A percentile compares a stretch with the other conserved stretches of the same genome.
Conservation (phyloP, 2,797 vertebrate genomes). For the Fundulus diaphanus region DNA sequence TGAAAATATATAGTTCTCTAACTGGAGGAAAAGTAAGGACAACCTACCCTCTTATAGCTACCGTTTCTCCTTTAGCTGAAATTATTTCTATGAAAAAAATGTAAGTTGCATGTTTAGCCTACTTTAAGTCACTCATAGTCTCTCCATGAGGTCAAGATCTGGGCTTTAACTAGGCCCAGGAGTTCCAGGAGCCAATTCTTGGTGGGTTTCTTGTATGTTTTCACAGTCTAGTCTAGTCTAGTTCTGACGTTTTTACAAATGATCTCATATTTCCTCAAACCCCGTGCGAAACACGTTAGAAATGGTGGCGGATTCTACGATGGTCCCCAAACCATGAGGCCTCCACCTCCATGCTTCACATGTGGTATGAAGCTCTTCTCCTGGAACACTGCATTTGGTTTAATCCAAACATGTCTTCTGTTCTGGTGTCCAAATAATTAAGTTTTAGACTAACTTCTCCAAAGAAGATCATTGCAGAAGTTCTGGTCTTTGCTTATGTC, state of each 20-base stretch:
- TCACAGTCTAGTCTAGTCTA: neutral
- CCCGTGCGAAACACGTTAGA: neutral
- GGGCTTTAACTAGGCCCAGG: constrained; percentile 7
- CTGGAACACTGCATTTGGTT: too few relatives aligned
- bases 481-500: too few relatives aligned
- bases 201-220: neutral
- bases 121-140: neutral
- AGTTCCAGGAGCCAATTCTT: neutral
- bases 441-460: too few relatives aligned
- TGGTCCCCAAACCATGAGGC: neutral
- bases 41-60: neutral
- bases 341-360: neutral
- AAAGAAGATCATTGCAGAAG: too few relatives aligned
- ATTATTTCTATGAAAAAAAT: too few relatives aligned
- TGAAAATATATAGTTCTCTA: neutral
- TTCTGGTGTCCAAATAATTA: too few relatives aligned
- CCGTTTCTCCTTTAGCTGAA: neutral
- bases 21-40: neutral
- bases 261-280: neutral
- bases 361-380: too few relatives aligned
- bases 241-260: neutral
- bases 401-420: too few relatives aligned
- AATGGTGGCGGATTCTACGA: neutral
- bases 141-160: neutral
- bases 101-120: neutral